Evolutionary conservation across 64 coral and sea anemone species (phyloP).

Genomic region (Orbicella faveolata): DNA sequence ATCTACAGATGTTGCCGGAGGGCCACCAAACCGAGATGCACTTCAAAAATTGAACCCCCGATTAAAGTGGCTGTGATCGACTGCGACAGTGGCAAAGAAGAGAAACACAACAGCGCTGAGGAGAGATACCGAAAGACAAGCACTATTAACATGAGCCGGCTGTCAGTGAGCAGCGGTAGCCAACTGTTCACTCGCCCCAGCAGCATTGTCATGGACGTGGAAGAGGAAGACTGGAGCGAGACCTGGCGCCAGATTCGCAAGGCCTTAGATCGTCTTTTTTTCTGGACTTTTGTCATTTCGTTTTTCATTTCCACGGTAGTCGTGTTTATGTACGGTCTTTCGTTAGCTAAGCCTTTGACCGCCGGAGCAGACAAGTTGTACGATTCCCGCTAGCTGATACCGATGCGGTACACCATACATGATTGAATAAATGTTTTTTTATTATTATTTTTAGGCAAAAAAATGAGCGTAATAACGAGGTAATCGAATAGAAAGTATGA

Average conservation of each 20-base stretch:
- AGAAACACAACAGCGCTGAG: neutral
- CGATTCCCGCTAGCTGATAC: neutral
- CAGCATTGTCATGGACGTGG: neutral
- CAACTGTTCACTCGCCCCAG: constrained; percentile 7
- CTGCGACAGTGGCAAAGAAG: neutral
- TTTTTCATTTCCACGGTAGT: constrained; percentile 1
- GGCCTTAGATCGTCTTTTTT: neutral
- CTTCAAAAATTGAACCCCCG: neutral
- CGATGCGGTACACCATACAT: too few species aligned
- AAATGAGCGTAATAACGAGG: too few species aligned
- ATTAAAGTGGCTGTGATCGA: neutral
- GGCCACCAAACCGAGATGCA: neutral
- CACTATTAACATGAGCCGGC: neutral
- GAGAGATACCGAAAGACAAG: neutral
- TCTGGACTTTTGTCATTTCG: neutral
- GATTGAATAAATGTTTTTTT: too few species aligned
- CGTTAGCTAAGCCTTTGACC: neutral
- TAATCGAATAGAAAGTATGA: too few species aligned
- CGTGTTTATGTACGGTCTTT: neutral
- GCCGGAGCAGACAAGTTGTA: neutral
- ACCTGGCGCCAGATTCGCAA: constrained; percentile 11
- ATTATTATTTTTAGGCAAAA: too few species aligned
- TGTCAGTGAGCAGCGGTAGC: neutral
- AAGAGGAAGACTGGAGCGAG: constrained; percentile 3
- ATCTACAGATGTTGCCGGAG: neutral